These are phyloP conservation scores for Leuctra nigra DNA, from an alignment of 2,888 invertebrate species.

Conservation along the genomic window DNA sequence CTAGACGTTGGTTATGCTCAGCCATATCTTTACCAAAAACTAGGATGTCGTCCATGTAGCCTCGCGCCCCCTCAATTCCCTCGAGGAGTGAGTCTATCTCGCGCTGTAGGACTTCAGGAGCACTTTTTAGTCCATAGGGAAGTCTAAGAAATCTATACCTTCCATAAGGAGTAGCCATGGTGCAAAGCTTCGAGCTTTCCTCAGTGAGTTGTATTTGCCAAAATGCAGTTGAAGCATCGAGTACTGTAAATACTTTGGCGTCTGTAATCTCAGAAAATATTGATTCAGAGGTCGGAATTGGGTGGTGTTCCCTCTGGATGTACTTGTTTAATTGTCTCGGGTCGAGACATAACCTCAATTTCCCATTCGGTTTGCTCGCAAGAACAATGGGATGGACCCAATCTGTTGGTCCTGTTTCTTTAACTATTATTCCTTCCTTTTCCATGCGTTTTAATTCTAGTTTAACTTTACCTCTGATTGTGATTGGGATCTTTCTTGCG, in stretches of 20 bases:
- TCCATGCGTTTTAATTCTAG: background rate
- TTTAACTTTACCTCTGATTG: background rate
- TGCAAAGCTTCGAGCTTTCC: constrained; percentile 14
- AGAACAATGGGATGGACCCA: constrained; percentile 10
- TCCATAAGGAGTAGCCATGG: constrained; percentile 22
- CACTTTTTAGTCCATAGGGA: constrained; percentile 22
- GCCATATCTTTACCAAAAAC: constrained; percentile 30
- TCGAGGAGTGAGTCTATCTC: constrained; percentile 28
- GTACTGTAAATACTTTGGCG: constrained; percentile 8
- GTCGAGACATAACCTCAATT: constrained; percentile 13
- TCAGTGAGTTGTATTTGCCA: constrained; percentile 16
- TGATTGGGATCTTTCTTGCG: background rate
- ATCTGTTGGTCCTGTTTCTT: constrained; percentile 12
- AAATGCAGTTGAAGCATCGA: constrained; percentile 21
- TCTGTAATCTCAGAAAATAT: background rate
- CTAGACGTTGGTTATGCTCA: constrained; percentile 28
- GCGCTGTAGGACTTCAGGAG: constrained; percentile 26
- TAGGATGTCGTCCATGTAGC: constrained; percentile 32
- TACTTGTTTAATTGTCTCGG: constrained; percentile 6
- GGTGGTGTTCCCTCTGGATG: constrained; percentile 1
- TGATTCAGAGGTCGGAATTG: background rate
- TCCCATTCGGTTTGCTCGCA: constrained; percentile 11
- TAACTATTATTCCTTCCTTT: background rate
- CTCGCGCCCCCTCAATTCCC: constrained; percentile 27
- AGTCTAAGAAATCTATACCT: constrained; percentile 19